Evolutionary conservation across 1,140 invertebrate genomes (phyloP), one percentile per base, ranked within the genome.

Genomic region (Popillia japonica): DNA sequence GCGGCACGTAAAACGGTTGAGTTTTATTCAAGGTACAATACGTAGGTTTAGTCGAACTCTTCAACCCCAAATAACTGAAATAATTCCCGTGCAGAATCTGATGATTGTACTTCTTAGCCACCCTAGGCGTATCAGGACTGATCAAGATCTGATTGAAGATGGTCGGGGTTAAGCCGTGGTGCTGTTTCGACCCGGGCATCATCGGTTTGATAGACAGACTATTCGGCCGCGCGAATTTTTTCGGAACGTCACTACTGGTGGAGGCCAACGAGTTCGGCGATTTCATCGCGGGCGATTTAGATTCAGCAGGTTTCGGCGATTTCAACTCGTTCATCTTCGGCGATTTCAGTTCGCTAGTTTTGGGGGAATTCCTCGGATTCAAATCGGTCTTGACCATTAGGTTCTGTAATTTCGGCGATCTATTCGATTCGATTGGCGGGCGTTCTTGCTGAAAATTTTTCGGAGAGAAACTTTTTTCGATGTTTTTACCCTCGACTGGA

Each of bases 1-100:
- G 94, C 0, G 92, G 92, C 48, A 98, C 96, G 86, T 98, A 99
- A 88, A 97, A 98, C 0, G 98, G 97, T 86, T 99, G 97, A 0
- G 96, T 94, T 80, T 95, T 92, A 85, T 97, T 97, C 20, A 96
- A 88, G 0, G 96, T 98, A 82, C 97, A 98, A 86, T 96, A 99
- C 81, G 96, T 97, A 17, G 95, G 91, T 83, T 94, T 92, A 0
- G 96, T 97, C 6, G 95, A 96, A 84, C 94, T 94, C 86, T 98
- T 98, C 59, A 97, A 88, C 0, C 95, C 96, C 79, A 98, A 87
- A 87, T 96, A 96, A 11, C 96, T 98, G 86, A 97, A 98, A 34
- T 96, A 95, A 84, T 97, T 95, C 0, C 96, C 96, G 86, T 97
- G 95, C 41, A 97, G 86, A 87, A 94, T 95, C 9, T 96, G 88